Evolutionary conservation across 1,140 invertebrate species (phyloP).

Genomic region (Ceratoteleas bidentatus): DNA sequence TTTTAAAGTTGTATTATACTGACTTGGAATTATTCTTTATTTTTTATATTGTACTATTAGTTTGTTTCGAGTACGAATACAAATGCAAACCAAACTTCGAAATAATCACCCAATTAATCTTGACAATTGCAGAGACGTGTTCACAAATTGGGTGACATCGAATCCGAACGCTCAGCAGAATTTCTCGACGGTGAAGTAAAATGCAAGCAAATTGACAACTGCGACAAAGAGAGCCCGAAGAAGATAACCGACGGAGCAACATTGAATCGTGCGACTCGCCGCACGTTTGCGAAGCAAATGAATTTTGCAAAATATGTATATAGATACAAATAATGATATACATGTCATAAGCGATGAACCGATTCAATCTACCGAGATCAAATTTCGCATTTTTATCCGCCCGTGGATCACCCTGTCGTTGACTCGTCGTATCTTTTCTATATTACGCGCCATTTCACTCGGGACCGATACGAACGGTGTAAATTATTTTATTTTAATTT

Average conservation of each 20-base stretch:
- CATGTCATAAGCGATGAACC: not conserved
- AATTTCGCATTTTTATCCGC: conserved; percentile 24
- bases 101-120: conserved; percentile 62
- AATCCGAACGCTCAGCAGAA: conserved; percentile 88
- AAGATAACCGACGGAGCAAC: conserved; percentile 12
- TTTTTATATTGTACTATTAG: too few species aligned
- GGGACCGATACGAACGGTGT: too few species aligned
- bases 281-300: conserved; percentile 20
- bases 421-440: conserved; percentile 26
- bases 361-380: conserved; percentile 12
- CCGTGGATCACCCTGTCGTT: conserved; percentile 1
- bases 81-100: not conserved
- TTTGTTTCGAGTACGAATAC: too few species aligned
- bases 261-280: conserved; percentile 28
- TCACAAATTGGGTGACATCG: conserved; percentile 92
- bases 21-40: too few species aligned
- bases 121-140: conserved; percentile 89
- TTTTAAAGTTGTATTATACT: too few species aligned
- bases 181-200: conserved; percentile 83
- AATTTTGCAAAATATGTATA: conserved; percentile 52
- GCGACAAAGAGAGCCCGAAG: not conserved
- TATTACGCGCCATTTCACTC: not conserved
- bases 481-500: not conserved
- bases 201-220: not conserved
- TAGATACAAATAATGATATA: conserved; percentile 15